These are phyloP conservation scores for Centropus bengalensis DNA, from an alignment of 2,113 vertebrate genomes.

Conservation along the genomic window DNA sequence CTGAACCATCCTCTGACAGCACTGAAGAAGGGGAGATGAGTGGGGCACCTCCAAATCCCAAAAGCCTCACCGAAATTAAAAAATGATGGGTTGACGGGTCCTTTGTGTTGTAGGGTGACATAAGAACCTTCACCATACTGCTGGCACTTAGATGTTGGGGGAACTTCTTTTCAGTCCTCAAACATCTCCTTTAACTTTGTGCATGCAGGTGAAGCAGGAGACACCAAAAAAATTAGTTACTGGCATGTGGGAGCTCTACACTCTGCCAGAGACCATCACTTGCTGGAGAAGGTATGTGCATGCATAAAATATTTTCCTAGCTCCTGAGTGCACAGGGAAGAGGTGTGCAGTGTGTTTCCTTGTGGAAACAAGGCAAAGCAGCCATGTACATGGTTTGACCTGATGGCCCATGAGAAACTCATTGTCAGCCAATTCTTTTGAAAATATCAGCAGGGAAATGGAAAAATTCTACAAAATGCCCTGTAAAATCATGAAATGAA, in stretches of 20 bases:
- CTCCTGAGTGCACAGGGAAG: background rate
- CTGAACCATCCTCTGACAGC: fast-evolving
- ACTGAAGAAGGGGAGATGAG: background rate
- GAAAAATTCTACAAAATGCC: background rate
- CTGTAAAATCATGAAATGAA: background rate
- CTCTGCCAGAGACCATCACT: background rate
- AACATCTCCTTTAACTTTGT: background rate
- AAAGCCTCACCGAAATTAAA: background rate
- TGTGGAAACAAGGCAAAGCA: background rate
- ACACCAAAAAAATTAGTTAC: background rate
- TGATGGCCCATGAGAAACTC: background rate
- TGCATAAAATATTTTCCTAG: background rate
- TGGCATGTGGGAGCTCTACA: background rate
- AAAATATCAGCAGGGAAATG: background rate
- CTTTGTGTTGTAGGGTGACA: background rate
- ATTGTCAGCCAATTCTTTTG: background rate
- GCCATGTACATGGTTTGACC: background rate
- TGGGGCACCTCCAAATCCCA: background rate
- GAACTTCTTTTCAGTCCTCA: background rate
- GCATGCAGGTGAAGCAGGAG: background rate
- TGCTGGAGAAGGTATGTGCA: background rate
- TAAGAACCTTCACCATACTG: background rate
- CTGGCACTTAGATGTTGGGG: background rate
- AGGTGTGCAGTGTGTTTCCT: background rate
- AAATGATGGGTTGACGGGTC: background rate